Evolutionary conservation across 2,113 vertebrate species (phyloP), one percentile per base, ranked within the genome.

Genomic region (Scartelaos histophorus): DNA sequence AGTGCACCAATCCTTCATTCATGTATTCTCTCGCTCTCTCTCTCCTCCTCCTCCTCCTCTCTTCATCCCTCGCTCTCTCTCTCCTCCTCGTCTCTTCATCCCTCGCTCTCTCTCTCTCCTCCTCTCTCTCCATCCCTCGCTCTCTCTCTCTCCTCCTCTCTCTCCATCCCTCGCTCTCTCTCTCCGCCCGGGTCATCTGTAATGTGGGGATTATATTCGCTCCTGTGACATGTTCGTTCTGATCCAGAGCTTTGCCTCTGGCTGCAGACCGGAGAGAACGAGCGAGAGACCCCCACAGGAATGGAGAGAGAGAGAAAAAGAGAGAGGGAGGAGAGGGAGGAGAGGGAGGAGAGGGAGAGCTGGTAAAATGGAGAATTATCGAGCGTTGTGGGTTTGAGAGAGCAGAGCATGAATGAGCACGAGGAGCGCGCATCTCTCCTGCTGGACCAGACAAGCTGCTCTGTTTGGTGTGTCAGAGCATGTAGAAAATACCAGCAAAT

Each of bases 1-100:
- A 93, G 87, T 90, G 89, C 91, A 91, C 12, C 81, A 90, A 88
- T 86, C 88, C 38, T 43, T 84, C 87, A 85, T 91, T 91, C 87
- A 85, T 83, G 82, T 80, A 89, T 92, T 92, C 69, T 71, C 72
- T 65, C 38, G 46, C 68, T 49, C 71, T 38, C 58, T 67, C 67
- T 46, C 45, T 46, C 10, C 1, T 1, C 13, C 45, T 46, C 45
- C 13, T 11, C 45, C 16, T 3, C 47, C 13, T 3, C 13, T 13
- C 13, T 13, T 13, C 3, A 2, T 47, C 11, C 3, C 12, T 13
- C 1, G 13, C 12, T 16, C 13, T 49, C 47, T 17, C 15, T 49
- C 47, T 3, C 47, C 5, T 6, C 16, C 15, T 4, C 3, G 1
- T 16, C 3, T 16, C 47, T 16, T 17, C 13, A 3, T 16, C 16